phyloP scores from a whole-genome alignment of 2,888 invertebrate genomes.

The Pardosa pseudoannulata region DNA sequence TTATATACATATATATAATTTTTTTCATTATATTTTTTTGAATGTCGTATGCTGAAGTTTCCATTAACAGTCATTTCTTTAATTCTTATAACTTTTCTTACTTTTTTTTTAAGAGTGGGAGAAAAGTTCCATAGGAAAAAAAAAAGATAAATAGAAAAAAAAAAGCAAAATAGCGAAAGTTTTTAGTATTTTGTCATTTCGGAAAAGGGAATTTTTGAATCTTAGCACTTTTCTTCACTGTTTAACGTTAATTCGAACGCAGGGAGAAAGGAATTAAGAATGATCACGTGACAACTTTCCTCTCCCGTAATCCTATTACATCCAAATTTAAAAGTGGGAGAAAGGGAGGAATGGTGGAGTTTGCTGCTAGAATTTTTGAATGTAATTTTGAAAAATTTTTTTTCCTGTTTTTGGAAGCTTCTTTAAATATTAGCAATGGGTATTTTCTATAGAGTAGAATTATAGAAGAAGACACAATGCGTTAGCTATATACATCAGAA shows the following conservation, averaged over 20 bases:
- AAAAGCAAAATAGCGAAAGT: background rate
- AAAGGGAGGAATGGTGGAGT: no score
- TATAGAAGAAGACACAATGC: no score
- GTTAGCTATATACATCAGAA: no score
- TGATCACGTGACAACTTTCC: background rate
- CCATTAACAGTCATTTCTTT: slow-evolving; percentile 48
- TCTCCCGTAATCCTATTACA: background rate
- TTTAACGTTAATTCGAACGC: background rate
- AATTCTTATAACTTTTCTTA: slow-evolving; percentile 32
- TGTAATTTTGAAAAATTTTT: no score
- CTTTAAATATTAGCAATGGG: no score
- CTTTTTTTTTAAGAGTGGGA: background rate
- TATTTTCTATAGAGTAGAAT: no score
- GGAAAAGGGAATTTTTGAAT: background rate
- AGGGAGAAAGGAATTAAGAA: background rate
- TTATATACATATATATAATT: no score
- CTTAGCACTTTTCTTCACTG: background rate
- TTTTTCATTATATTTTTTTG: background rate
- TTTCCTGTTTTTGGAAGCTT: no score
- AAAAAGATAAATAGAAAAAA: background rate
- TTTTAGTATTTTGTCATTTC: background rate
- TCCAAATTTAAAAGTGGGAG: background rate
- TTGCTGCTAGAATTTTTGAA: no score
- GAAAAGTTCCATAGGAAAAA: background rate
- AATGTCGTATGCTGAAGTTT: background rate